Percentiles rank a stretch among this genome's conserved stretches.
Evolutionary conservation across 2,797 vertebrate genomes (phyloP).

Genomic region (Cuculus canorus): DNA sequence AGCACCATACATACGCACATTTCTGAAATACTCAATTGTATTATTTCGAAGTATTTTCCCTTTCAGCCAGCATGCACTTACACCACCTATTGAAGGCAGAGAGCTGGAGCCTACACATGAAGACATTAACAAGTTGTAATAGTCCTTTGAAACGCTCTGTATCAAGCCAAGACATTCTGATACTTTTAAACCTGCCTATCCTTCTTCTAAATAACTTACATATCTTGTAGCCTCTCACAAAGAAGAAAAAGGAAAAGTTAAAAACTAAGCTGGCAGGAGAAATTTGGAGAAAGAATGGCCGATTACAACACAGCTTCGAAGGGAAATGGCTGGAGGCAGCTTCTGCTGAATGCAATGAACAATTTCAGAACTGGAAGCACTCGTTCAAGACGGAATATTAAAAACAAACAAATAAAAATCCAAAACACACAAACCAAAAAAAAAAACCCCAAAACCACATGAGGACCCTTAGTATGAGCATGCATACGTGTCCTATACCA

Average conservation of each 20-base stretch:
- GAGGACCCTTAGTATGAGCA: background rate
- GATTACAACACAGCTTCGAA: background rate
- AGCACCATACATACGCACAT: background rate
- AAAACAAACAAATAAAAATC: too few species aligned
- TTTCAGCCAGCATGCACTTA: background rate
- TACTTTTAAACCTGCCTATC: background rate
- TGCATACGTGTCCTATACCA: background rate
- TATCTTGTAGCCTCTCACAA: background rate
- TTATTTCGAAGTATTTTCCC: background rate
- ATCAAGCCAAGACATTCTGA: background rate
- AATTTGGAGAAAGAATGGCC: background rate
- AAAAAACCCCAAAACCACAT: background rate
- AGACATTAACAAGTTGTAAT: background rate
- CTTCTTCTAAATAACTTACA: background rate
- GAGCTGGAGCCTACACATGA: background rate
- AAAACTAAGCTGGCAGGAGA: background rate
- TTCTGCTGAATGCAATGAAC: background rate
- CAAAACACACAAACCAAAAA: rapidly evolving
- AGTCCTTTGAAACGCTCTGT: background rate
- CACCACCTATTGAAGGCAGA: background rate
- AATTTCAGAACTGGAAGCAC: background rate
- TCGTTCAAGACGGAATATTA: background rate
- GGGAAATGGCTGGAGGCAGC: background rate
- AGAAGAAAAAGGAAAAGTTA: background rate
- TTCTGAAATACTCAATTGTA: background rate